These are phyloP conservation scores for Neocloeon triangulifer DNA, from an alignment of 1,140 invertebrate species.

Conservation along the genomic window DNA sequence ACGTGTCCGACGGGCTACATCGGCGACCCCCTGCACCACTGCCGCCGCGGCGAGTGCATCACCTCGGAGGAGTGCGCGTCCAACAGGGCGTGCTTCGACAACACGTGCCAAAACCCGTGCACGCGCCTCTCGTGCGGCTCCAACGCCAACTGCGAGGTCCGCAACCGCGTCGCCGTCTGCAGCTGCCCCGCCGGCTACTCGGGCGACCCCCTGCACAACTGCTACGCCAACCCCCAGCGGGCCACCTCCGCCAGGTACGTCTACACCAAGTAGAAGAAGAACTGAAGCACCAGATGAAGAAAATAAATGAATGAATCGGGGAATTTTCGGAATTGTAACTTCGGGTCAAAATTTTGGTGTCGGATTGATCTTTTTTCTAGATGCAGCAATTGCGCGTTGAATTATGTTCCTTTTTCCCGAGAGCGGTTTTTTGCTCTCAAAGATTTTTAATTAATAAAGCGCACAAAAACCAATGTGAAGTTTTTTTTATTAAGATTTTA, in stretches of 20 bases:
- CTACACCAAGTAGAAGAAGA: too few species aligned
- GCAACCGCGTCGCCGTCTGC: constrained; percentile 42
- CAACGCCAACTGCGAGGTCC: constrained; percentile 42
- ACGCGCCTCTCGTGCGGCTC: constrained; percentile 54
- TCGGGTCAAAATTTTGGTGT: too few species aligned
- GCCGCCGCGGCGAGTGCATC: constrained; percentile 49
- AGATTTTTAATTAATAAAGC: too few species aligned
- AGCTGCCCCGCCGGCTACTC: constrained; percentile 47
- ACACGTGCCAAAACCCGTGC: constrained; percentile 26
- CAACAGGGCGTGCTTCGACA: constrained; percentile 43
- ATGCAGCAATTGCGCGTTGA: too few species aligned
- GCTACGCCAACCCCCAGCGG: too few species aligned
- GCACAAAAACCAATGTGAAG: too few species aligned
- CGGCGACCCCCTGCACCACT: constrained; percentile 50
- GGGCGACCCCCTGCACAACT: constrained; percentile 58
- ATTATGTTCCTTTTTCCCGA: too few species aligned
- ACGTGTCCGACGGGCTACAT: constrained; percentile 56
- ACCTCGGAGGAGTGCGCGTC: constrained; percentile 45
- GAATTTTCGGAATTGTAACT: background rate
- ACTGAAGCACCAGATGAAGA: constrained; percentile 5
- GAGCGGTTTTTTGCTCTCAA: too few species aligned
- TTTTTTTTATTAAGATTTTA: too few species aligned
- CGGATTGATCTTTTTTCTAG: too few species aligned
- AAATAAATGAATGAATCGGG: constrained; percentile 7
- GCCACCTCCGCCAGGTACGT: constrained; percentile 21